Conservation (phyloP, 1,140 invertebrate species). For the Lepidurus arcticus region DNA sequence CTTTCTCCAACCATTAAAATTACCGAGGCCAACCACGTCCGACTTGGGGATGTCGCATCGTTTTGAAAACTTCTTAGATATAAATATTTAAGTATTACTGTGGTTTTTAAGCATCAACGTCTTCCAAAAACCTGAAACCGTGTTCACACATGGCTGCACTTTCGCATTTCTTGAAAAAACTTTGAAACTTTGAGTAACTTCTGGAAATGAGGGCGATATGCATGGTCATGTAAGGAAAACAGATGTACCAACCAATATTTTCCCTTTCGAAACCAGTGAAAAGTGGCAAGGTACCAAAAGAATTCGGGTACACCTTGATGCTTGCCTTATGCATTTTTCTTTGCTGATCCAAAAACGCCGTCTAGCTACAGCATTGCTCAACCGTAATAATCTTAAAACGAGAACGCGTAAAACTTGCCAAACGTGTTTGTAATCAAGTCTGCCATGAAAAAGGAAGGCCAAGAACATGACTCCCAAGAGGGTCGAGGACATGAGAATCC, state of each 20-base stretch:
- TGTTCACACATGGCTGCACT: not conserved
- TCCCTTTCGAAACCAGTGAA: conserved; percentile 5
- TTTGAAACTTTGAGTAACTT: not conserved
- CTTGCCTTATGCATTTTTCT: no score
- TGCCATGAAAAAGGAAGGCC: conserved; percentile 13
- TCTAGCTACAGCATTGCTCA: conserved; percentile 12
- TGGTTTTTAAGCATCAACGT: not conserved
- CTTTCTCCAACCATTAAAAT: conserved; percentile 7
- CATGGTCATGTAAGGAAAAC: not conserved
- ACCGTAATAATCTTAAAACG: no score
- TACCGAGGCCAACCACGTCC: not conserved
- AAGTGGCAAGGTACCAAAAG: not conserved
- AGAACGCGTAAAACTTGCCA: no score
- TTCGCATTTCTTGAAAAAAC: not conserved
- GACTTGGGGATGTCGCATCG: not conserved
- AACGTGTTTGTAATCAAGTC: conserved; percentile 2
- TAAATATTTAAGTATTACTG: not conserved
- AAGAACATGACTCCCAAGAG: not conserved
- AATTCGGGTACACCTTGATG: no score
- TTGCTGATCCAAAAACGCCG: no score
- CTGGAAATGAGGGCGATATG: not conserved
- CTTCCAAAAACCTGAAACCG: not conserved
- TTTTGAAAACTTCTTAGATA: not conserved
- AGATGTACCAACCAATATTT: not conserved
- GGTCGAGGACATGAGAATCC: no score